phyloP scores from a whole-genome alignment of 2,113 vertebrate genomes.

The Brienomyrus brachyistius region DNA sequence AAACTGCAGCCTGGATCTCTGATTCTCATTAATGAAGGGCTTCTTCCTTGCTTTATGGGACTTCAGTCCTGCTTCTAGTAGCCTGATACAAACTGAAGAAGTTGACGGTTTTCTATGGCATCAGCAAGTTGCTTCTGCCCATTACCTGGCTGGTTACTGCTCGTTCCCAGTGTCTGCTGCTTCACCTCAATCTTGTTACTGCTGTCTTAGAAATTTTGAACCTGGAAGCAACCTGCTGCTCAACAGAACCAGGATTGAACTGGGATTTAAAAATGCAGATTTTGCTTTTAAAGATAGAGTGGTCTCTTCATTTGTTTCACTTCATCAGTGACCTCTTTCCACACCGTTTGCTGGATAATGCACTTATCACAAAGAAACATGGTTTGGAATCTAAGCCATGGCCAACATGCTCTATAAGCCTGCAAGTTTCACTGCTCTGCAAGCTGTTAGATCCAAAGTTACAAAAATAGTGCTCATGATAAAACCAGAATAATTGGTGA shows the following conservation, averaged over 20 bases:
- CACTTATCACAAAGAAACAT: constrained; percentile 9
- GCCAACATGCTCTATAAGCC: constrained; percentile 8
- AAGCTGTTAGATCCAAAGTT: constrained; percentile 25
- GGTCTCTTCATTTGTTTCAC: neutral
- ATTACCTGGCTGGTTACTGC: neutral
- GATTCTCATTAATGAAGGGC: neutral
- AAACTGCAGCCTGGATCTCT: neutral
- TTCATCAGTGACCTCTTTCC: neutral
- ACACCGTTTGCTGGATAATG: neutral
- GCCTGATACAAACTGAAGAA: neutral
- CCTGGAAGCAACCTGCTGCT: neutral
- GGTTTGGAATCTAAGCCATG: constrained; percentile 5
- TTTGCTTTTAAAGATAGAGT: neutral
- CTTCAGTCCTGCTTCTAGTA: neutral
- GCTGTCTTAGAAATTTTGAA: neutral
- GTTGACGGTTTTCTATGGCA: neutral
- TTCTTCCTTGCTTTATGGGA: neutral
- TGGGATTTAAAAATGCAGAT: neutral
- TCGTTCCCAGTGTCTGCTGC: neutral
- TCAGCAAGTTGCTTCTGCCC: neutral
- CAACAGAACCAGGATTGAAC: neutral
- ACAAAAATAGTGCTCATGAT: constrained; percentile 23
- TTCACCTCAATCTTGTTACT: neutral
- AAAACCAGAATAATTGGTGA: constrained; percentile 15
- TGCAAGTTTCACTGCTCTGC: constrained; percentile 8